Percentiles rank a stretch among this genome's conserved stretches.
These are phyloP conservation scores for Mactromeris polynyma DNA, from an alignment of 2,888 invertebrate species.

Conservation along the genomic window DNA sequence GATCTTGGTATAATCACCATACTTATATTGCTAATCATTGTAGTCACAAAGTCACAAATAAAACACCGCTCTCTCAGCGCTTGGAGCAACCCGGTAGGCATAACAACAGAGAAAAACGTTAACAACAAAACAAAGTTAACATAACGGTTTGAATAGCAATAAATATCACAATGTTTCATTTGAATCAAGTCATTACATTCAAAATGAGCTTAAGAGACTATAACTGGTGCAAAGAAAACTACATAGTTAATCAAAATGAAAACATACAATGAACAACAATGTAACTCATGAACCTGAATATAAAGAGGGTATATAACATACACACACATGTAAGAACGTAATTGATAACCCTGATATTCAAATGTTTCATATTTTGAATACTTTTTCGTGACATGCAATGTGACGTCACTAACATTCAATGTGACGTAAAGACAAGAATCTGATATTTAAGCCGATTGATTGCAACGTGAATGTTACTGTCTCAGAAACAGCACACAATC, in stretches of 20 bases:
- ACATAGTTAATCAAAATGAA: neutral
- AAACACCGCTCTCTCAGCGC: neutral
- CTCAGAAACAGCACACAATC: too few relatives aligned
- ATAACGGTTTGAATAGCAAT: slow-evolving; percentile 6
- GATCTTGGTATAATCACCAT: neutral
- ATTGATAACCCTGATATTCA: neutral
- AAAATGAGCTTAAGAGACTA: slow-evolving; percentile 4
- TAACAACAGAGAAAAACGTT: neutral
- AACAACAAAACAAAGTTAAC: slow-evolving; percentile 8
- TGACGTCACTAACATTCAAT: neutral
- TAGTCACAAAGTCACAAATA: neutral
- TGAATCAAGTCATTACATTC: neutral
- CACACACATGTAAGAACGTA: neutral
- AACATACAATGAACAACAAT: neutral
- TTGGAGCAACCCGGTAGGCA: neutral
- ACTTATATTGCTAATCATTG: neutral
- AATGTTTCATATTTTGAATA: neutral
- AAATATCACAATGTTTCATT: slow-evolving; percentile 9
- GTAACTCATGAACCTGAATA: neutral
- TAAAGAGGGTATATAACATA: neutral
- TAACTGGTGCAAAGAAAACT: neutral
- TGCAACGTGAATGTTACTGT: too few relatives aligned
- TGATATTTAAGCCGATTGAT: neutral
- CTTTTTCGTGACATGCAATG: neutral
- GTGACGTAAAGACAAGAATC: neutral